phyloP scores from a whole-genome alignment of 2,113 vertebrate genomes.

The Passer domesticus region DNA sequence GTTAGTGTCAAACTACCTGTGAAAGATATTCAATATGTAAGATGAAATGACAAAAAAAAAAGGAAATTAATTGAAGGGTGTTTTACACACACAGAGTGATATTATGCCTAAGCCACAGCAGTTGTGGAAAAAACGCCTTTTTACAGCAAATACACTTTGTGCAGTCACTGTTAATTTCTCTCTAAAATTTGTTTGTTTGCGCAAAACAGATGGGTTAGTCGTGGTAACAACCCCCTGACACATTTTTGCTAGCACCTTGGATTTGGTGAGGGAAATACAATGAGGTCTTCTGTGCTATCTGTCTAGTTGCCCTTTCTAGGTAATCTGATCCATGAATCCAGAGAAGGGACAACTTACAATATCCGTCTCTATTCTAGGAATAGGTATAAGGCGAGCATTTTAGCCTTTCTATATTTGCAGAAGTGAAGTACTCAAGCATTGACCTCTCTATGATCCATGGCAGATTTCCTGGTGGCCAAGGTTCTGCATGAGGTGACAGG shows the following conservation, averaged over 20 bases:
- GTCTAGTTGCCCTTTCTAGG: slow-evolving; percentile 57
- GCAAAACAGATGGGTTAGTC: slow-evolving; percentile 20
- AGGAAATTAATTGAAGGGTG: not conserved
- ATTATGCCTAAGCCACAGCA: slow-evolving; percentile 43
- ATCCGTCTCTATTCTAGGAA: slow-evolving; percentile 82
- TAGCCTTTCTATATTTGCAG: slow-evolving; percentile 74
- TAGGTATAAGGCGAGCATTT: slow-evolving; percentile 74
- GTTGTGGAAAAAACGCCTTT: slow-evolving; percentile 44
- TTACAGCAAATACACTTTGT: slow-evolving; percentile 39
- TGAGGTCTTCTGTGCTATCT: slow-evolving; percentile 41
- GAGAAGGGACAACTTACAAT: slow-evolving; percentile 73
- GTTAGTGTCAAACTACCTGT: slow-evolving; percentile 24
- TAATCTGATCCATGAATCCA: slow-evolving; percentile 66
- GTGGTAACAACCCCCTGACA: slow-evolving; percentile 22
- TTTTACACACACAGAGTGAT: slow-evolving; percentile 46
- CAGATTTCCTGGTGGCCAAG: slow-evolving; percentile 27
- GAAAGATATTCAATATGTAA: not conserved
- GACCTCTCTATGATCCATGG: slow-evolving; percentile 51
- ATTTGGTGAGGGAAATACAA: slow-evolving; percentile 15
- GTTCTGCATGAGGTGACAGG: slow-evolving; percentile 45
- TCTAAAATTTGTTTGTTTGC: slow-evolving; percentile 46
- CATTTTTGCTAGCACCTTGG: slow-evolving; percentile 35
- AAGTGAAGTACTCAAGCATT: slow-evolving; percentile 48
- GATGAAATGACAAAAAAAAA: slow-evolving; percentile 20
- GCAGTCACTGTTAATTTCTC: slow-evolving; percentile 49